Percentiles rank a stretch among this genome's conserved stretches.
These are phyloP conservation scores for Entomobrya multifasciata DNA, from an alignment of 2,888 invertebrate species.

Conservation along the genomic window DNA sequence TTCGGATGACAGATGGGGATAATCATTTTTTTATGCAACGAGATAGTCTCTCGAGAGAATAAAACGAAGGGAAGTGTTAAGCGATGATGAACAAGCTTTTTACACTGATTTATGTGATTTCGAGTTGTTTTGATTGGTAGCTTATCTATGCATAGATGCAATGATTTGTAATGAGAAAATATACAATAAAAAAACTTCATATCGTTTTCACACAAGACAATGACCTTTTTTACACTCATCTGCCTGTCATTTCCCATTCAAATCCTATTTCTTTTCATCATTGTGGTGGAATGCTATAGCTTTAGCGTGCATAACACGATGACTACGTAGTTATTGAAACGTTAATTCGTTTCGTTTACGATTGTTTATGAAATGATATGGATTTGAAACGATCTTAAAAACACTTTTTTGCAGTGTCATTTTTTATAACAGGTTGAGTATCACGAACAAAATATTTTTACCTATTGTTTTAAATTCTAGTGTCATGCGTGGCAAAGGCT, in stretches of 20 bases:
- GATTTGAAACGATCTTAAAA: no score
- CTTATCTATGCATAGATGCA: background rate
- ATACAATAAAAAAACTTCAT: slow-evolving; percentile 35
- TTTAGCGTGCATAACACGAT: no score
- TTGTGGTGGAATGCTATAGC: no score
- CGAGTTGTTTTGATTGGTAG: background rate
- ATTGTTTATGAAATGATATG: no score
- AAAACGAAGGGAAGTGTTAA: background rate
- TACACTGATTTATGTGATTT: background rate
- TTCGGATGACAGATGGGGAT: slow-evolving; percentile 47
- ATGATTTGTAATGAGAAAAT: background rate
- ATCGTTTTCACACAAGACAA: slow-evolving; percentile 40
- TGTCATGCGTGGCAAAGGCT: slow-evolving; percentile 19
- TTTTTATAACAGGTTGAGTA: background rate
- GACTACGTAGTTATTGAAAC: no score
- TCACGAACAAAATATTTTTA: background rate
- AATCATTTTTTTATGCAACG: background rate
- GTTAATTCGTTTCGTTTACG: no score
- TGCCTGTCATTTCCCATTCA: no score
- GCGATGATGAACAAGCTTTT: no score
- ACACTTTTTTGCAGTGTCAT: background rate
- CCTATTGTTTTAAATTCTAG: slow-evolving; percentile 22
- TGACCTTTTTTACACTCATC: slow-evolving; percentile 53
- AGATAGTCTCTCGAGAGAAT: background rate
- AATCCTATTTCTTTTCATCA: no score